Conservation (phyloP, 2,888 invertebrate genomes). For the Pilophorus perplexus region DNA sequence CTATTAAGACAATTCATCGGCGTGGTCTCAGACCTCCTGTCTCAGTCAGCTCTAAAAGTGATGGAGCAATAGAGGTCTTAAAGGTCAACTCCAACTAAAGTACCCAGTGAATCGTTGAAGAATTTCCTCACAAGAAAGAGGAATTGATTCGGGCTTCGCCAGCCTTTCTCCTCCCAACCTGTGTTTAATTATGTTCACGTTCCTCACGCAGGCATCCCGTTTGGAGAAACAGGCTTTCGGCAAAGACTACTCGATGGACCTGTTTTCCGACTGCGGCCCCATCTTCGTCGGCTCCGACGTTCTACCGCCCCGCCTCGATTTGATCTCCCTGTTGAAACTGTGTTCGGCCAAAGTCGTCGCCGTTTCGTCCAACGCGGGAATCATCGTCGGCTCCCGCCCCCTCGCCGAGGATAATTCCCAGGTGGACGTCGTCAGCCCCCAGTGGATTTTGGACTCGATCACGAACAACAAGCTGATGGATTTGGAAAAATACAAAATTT, state of each 20-base stretch:
- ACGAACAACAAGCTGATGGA: slow-evolving; percentile 51
- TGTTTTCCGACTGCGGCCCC: slow-evolving; percentile 59
- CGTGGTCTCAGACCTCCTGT: no score
- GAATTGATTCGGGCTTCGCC: no score
- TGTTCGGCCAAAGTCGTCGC: slow-evolving; percentile 60
- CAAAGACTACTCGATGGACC: slow-evolving; percentile 57
- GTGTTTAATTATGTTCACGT: not conserved
- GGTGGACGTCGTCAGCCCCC: slow-evolving; percentile 54
- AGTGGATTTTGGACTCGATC: slow-evolving; percentile 66
- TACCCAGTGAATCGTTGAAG: no score
- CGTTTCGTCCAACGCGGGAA: slow-evolving; percentile 55
- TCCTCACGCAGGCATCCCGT: slow-evolving; percentile 60
- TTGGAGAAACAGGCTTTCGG: slow-evolving; percentile 64
- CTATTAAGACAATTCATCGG: no score
- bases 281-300: slow-evolving; percentile 59
- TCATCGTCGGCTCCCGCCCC: slow-evolving; percentile 54
- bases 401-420: not conserved
- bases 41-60: no score
- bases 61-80: no score
- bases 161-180: no score
- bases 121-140: no score
- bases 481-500: slow-evolving; percentile 12
- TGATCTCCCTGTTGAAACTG: slow-evolving; percentile 60
- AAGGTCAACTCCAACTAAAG: no score
- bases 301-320: slow-evolving; percentile 56